Evolutionary conservation across 2,888 invertebrate genomes (phyloP).

Genomic region (Cerastoderma edule): DNA sequence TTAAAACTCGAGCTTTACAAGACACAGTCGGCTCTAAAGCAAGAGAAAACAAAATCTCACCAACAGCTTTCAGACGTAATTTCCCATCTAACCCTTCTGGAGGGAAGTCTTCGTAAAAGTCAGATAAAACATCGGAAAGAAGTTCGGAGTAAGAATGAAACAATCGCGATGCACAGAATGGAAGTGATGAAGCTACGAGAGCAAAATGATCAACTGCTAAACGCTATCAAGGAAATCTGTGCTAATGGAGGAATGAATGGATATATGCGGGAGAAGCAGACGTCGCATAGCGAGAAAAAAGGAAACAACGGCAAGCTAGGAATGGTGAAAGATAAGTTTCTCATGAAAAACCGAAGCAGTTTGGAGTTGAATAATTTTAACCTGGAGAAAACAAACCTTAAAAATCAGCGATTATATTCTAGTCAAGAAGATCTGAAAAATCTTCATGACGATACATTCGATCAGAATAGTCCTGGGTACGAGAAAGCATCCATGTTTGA

Average conservation of each 20-base stretch:
- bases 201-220: conserved; percentile 69
- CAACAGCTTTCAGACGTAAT: conserved; percentile 70
- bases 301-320: conserved; percentile 63
- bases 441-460: neutral
- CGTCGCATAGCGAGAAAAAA: conserved; percentile 39
- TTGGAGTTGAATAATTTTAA: conserved; percentile 72
- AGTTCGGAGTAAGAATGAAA: conserved; percentile 66
- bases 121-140: conserved; percentile 65
- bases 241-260: conserved; percentile 70
- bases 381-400: conserved; percentile 63
- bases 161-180: conserved; percentile 66
- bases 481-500: conserved; percentile 2
- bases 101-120: conserved; percentile 72
- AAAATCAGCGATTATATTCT: conserved; percentile 64
- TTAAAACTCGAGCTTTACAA: conserved; percentile 68
- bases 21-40: conserved; percentile 62
- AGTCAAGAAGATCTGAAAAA: conserved; percentile 74
- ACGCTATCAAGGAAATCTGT: conserved; percentile 71
- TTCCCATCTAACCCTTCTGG: conserved; percentile 72
- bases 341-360: conserved; percentile 74
- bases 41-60: conserved; percentile 62
- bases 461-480: conserved; percentile 16
- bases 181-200: conserved; percentile 69
- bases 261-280: conserved; percentile 52
- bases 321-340: conserved; percentile 70